These are phyloP conservation scores for Puma concolor DNA, from an alignment of 2,113 vertebrate species.

Conservation along the genomic window DNA sequence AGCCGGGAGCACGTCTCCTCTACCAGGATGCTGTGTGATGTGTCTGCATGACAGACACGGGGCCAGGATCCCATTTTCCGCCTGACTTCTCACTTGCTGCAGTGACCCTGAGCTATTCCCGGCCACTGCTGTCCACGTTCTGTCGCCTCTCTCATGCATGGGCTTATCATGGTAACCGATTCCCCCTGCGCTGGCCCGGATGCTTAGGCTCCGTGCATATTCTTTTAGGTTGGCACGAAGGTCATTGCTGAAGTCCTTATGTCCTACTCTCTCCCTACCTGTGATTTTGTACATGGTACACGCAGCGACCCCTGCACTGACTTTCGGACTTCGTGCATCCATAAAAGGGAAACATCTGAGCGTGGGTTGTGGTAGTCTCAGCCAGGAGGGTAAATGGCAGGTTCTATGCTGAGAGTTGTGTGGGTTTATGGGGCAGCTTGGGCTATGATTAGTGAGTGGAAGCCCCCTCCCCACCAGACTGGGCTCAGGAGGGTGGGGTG, in stretches of 20 bases:
- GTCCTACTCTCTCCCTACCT: not conserved
- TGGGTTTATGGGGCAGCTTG: not conserved
- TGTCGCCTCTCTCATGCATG: fast-evolving
- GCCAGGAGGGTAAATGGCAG: not conserved
- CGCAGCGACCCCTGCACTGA: fast-evolving
- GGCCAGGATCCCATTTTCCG: fast-evolving
- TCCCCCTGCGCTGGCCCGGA: fast-evolving
- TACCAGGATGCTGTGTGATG: fast-evolving
- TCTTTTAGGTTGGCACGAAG: not conserved
- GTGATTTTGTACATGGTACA: fast-evolving
- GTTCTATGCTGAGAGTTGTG: not conserved
- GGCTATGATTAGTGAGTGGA: not conserved
- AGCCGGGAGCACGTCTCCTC: not conserved
- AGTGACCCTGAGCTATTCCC: not conserved
- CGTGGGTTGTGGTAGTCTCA: fast-evolving
- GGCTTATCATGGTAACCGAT: not conserved
- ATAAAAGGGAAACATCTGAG: not conserved
- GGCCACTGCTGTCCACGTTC: not conserved
- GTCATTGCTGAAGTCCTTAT: not conserved
- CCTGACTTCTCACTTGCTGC: not conserved
- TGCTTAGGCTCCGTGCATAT: not conserved
- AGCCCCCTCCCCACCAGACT: not conserved
- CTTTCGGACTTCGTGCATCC: not conserved
- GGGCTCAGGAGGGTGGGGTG: not conserved
- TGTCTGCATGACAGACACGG: not conserved